Evolutionary conservation across 2,888 invertebrate species (phyloP).

Genomic region (Rhagophthalmus giganteus): DNA sequence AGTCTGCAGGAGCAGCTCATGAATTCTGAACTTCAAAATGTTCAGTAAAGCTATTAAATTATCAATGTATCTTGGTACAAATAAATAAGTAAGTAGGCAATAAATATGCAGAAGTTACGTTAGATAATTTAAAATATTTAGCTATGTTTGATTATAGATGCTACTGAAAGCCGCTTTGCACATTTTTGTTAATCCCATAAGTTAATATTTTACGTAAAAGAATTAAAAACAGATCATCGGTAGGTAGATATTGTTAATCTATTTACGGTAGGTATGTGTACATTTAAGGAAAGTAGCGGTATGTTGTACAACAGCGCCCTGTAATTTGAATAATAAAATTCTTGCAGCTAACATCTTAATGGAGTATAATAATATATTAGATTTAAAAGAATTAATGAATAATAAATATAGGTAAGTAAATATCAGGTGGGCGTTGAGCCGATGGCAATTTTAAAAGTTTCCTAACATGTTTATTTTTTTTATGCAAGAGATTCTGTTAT

Average conservation of each 20-base stretch:
- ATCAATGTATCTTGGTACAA: conserved; percentile 16
- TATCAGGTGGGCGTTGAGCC: conserved; percentile 15
- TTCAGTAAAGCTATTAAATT: conserved; percentile 25
- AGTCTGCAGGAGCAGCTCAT: conserved; percentile 29
- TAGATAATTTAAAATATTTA: neutral
- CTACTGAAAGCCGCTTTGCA: too few species aligned
- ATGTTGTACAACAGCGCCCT: conserved; percentile 13
- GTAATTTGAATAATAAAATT: conserved; percentile 23
- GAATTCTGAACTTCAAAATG: conserved; percentile 31
- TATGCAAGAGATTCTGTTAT: too few species aligned
- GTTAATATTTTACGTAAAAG: too few species aligned
- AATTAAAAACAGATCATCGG: too few species aligned
- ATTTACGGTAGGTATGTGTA: too few species aligned
- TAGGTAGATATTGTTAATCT: too few species aligned
- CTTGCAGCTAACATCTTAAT: conserved; percentile 10
- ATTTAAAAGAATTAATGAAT: conserved; percentile 14
- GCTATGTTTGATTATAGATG: too few species aligned
- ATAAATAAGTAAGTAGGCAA: too few species aligned
- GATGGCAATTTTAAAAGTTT: conserved; percentile 1
- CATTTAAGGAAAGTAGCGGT: conserved; percentile 21
- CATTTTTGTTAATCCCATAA: too few species aligned
- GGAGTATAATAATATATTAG: conserved; percentile 16
- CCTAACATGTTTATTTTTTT: conserved; percentile 3
- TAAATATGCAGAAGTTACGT: conserved; percentile 1
- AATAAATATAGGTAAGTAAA: conserved; percentile 19